A percentile compares a stretch with the other conserved stretches of the same genome.
phyloP scores from a whole-genome alignment of 1,140 invertebrate genomes.

The Cardiocondyla obscurior region DNA sequence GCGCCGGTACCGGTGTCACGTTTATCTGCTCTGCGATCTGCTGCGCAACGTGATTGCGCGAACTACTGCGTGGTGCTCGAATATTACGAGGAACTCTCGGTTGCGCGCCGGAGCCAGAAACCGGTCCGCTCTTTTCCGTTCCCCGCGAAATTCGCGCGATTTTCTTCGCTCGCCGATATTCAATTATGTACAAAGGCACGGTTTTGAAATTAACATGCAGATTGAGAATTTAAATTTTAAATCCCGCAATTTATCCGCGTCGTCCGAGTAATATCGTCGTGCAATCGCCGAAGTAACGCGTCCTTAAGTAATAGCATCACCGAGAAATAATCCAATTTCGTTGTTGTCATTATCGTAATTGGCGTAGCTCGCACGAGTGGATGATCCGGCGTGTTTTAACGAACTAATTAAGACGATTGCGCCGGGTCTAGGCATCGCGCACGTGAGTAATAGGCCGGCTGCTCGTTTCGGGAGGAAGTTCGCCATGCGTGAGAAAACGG shows the following conservation, averaged over 20 bases:
- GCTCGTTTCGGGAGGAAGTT: slow-evolving; percentile 59
- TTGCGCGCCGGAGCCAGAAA: slow-evolving; percentile 54
- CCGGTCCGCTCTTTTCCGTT: slow-evolving; percentile 59
- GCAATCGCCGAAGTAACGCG: not conserved
- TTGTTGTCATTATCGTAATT: slow-evolving; percentile 23
- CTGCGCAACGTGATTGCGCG: slow-evolving; percentile 63
- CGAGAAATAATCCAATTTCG: slow-evolving; percentile 54
- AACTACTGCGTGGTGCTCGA: slow-evolving; percentile 60
- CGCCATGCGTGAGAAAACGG: slow-evolving; percentile 76
- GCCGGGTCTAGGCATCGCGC: slow-evolving; percentile 57
- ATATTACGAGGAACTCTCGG: slow-evolving; percentile 31
- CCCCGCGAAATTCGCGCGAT: slow-evolving; percentile 28
- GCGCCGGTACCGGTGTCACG: slow-evolving; percentile 55
- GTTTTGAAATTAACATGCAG: not conserved
- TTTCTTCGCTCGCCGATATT: not conserved
- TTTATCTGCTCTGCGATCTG: slow-evolving; percentile 65
- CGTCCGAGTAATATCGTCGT: not conserved
- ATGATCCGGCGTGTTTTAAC: slow-evolving; percentile 57
- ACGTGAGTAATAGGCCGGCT: slow-evolving; percentile 39
- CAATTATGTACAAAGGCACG: not conserved
- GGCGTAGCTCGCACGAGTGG: not conserved
- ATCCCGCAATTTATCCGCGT: not conserved
- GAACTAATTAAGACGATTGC: slow-evolving; percentile 65
- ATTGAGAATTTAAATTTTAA: not conserved
- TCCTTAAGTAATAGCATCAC: not conserved